Evolutionary conservation across 2,797 vertebrate genomes (phyloP), one percentile per base, ranked within the genome.

Genomic region (Limosa lapponica): DNA sequence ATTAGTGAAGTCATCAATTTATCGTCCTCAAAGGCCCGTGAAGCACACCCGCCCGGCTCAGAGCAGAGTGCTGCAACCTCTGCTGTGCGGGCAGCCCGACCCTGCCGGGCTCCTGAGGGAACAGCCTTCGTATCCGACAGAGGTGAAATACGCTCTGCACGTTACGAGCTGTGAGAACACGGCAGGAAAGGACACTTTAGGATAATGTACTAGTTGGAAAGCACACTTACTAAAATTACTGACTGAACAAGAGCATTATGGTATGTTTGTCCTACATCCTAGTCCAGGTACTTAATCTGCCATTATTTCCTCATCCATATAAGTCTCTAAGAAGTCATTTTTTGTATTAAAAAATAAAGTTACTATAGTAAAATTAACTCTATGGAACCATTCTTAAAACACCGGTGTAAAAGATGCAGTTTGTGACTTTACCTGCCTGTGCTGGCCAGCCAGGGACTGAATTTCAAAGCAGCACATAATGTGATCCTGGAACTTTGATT

Each of bases 311-410:
- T 94, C 84, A 83, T 91, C 87, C 74, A 14, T 69, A 11, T 51
- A 48, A 58, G 32, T 66, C 84, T 91, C 64, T 54, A 69, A 65
- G 55, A 95, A 92, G 57, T 69, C 2, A 57, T 71, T 73, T 69
- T 95, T 94, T 81, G 30, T 93, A 91, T 90, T 94, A 86, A 94
- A 94, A 95, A 96, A 95, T 94, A 95, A 95, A 96, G 74, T 16
- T 11, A 96, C 82, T 93, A 64, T 28, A 85, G 95, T 49, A 93
- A 93, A 96, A 79, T 96, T 79, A 95, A 87, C 69, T 62, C 59
- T 51, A 0, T 46, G 67, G 71, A 77, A 41, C 67, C 66, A 48
- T 91, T 88, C 82, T 88, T 95, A 51, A 59, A 72, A 51, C 46
- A 30, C 17, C 15, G 41, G 15, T 65, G 36, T 44, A 70, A 46